Evolutionary conservation across 92 coral and sea anemone species (phyloP).

Genomic region (Palythoa caribaeorum): DNA sequence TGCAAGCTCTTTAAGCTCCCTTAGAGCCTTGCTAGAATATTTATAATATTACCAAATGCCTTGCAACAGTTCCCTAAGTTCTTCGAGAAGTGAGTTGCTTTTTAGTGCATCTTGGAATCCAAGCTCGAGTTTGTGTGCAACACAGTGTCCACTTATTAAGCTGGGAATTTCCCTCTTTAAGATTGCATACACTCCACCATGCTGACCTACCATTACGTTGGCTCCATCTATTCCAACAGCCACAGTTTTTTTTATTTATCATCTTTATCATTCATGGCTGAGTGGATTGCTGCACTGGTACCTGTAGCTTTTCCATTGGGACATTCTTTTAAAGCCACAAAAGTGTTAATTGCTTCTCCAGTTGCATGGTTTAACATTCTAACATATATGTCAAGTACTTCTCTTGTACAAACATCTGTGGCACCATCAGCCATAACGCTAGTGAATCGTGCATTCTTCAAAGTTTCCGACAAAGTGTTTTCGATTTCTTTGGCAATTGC

Average conservation of each 20-base stretch:
- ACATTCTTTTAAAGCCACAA: no score
- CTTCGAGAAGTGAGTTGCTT: conserved; percentile 44
- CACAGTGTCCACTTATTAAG: conserved; percentile 51
- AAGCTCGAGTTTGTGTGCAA: conserved; percentile 62
- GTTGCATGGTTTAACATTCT: no score
- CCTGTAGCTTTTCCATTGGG: neutral
- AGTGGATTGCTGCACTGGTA: conserved; percentile 18
- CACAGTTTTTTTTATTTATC: neutral
- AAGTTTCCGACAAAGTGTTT: no score
- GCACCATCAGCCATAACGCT: no score
- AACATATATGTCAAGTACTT: no score
- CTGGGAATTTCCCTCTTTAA: conserved; percentile 25
- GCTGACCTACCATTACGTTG: neutral
- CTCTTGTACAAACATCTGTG: no score
- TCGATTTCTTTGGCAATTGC: no score
- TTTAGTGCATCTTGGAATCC: conserved; percentile 58
- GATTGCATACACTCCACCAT: neutral
- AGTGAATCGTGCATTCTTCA: no score
- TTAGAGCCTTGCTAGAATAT: conserved; percentile 53
- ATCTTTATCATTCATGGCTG: neutral
- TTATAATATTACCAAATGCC: conserved; percentile 61
- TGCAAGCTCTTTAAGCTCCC: conserved; percentile 59
- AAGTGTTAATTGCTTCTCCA: no score
- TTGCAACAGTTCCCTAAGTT: conserved; percentile 51
- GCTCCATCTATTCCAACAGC: conserved; percentile 4